phyloP scores from a whole-genome alignment of 1,140 invertebrate genomes.

The Penaeus indicus region DNA sequence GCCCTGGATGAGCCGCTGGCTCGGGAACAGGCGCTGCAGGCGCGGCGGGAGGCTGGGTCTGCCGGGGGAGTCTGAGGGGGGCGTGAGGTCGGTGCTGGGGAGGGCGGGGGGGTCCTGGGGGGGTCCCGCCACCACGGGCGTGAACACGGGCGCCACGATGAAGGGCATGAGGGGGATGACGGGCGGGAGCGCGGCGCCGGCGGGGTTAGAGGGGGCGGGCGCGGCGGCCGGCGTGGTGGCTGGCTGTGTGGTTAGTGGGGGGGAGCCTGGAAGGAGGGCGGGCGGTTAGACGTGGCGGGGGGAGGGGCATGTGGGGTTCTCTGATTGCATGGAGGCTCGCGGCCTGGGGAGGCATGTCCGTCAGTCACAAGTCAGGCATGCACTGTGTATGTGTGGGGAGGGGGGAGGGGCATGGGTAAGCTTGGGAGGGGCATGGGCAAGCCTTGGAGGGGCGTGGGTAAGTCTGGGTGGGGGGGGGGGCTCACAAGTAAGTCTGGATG shows the following conservation, averaged over 20 bases:
- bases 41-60: not conserved
- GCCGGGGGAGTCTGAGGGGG: not conserved
- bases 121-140: not conserved
- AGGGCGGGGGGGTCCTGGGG: not conserved
- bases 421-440: no score
- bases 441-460: no score
- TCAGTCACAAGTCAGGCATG: no score
- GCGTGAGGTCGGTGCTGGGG: not conserved
- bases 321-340: no score
- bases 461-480: no score
- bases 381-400: no score
- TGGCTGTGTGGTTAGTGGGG: constrained; percentile 24
- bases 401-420: not conserved
- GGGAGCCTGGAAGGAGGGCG: constrained; percentile 39
- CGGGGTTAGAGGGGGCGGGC: constrained; percentile 39
- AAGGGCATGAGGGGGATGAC: constrained; percentile 29
- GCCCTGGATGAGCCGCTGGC: not conserved
- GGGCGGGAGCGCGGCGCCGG: not conserved
- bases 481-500: no score
- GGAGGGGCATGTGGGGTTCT: not conserved
- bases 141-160: constrained; percentile 33
- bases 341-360: no score
- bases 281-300: not conserved
- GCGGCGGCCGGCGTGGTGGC: not conserved
- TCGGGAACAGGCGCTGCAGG: constrained; percentile 32